These are phyloP conservation scores for Arion vulgaris DNA, from an alignment of 1,140 invertebrate genomes.

Conservation along the genomic window DNA sequence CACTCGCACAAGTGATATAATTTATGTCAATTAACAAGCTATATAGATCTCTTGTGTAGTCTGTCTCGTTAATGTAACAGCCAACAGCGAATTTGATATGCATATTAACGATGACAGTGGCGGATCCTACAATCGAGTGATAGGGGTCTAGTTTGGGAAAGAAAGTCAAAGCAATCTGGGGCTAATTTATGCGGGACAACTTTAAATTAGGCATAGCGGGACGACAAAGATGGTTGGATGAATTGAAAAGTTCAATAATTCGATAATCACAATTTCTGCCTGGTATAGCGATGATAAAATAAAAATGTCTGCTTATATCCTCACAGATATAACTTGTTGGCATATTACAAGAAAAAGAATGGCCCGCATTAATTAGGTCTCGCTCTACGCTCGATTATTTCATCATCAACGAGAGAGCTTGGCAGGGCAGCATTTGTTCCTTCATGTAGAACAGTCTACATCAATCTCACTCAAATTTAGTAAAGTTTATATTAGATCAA, in stretches of 20 bases:
- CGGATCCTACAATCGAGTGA: background rate
- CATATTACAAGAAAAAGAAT: background rate
- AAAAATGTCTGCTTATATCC: background rate
- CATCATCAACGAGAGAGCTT: background rate
- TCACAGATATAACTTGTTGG: background rate
- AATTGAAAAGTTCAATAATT: constrained; percentile 7
- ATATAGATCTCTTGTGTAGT: background rate
- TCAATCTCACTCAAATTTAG: background rate
- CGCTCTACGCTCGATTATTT: background rate
- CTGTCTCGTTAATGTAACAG: background rate
- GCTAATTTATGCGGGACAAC: background rate
- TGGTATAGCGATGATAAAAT: background rate
- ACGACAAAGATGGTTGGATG: background rate
- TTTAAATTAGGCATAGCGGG: background rate
- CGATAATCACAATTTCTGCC: constrained; percentile 8
- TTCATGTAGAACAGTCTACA: background rate
- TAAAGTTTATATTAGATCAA: background rate
- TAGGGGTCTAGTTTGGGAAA: background rate
- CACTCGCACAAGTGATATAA: background rate
- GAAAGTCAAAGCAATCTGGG: background rate
- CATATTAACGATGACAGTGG: background rate
- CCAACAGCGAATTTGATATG: constrained; percentile 12
- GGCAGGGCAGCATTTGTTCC: background rate
- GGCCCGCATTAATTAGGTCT: background rate
- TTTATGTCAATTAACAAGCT: background rate